Evolutionary conservation across 2,888 invertebrate species (phyloP), one percentile per base, ranked within the genome.

Genomic region (Drosophila fungiperda): DNA sequence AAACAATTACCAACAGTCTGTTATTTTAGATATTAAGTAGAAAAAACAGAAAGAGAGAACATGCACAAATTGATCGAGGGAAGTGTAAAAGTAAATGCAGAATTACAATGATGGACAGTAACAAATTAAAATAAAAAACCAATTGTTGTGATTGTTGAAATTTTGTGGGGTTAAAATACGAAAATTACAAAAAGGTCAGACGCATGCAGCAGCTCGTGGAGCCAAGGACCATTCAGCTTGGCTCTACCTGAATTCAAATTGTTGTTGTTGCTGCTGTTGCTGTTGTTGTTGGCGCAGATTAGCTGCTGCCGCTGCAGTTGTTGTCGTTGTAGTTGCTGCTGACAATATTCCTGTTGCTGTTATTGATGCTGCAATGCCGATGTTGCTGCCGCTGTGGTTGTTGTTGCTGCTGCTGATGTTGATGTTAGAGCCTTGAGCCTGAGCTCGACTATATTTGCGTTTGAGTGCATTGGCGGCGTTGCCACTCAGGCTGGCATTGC

Each of bases 371-470:
- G 74, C 65, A 61, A 67, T 73, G 64, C 65, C 57, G 48, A 57
- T 89, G 92, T 61, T 38, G 93, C 94, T 95, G 95, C 95, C 95
- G 94, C 95, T 57, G 50, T 17, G 38, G 60, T 49, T 59, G 52
- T 42, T 74, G 58, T 26, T 57, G 50, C 12, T 54, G 65, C n/a
- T 73, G 55, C 20, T 53, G 40, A 52, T 72, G 52, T 52, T 66
- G 52, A 49, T 65, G 53, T 36, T 67, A 12, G 64, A 58, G 57
- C 66, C 62, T 23, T 72, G 72, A 9, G 33, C 5, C 60, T 77
- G 84, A 36, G 73, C 59, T 58, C 87, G 57, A 61, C 79, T 83
- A 54, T 76, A 90, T 66, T 90, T 90, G 11, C 87, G 90, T 55
- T 88, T 88, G 0, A 86, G 71, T 0, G 84, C 68, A 74, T 82